Evolutionary conservation across 2,113 vertebrate genomes (phyloP).

Genomic region (Amia ocellicauda): DNA sequence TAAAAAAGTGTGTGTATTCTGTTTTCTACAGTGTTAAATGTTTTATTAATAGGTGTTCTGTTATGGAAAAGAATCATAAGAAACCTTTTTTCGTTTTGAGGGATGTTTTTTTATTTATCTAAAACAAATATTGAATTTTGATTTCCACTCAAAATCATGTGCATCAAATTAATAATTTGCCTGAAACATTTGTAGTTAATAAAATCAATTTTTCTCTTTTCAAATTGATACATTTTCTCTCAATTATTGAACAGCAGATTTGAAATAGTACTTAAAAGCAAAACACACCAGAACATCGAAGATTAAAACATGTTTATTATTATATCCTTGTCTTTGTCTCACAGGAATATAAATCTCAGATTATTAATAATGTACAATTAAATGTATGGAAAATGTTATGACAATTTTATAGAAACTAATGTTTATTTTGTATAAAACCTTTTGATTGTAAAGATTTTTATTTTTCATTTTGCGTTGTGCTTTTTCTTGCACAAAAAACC

Average conservation of each 20-base stretch:
- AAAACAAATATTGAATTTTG: too few species aligned
- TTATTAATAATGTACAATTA: background rate
- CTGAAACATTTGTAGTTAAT: background rate
- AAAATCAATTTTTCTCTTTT: background rate
- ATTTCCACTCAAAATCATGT: too few species aligned
- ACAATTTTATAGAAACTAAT: background rate
- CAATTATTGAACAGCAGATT: background rate
- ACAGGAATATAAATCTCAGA: background rate
- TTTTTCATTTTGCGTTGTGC: background rate
- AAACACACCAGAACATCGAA: background rate
- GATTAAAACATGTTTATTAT: background rate
- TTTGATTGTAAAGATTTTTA: background rate
- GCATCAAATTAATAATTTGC: background rate
- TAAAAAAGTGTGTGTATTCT: too few species aligned
- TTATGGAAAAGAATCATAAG: too few species aligned
- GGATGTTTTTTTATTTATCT: too few species aligned
- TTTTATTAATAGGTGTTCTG: too few species aligned
- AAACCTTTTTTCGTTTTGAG: too few species aligned
- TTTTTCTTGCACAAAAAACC: background rate
- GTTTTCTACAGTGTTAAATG: too few species aligned
- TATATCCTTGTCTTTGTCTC: background rate
- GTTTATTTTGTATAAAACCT: background rate
- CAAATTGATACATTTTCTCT: slow-evolving; percentile 7
- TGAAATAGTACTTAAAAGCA: background rate
- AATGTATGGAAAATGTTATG: background rate